A percentile compares a stretch with the other conserved stretches of the same genome.
Evolutionary conservation across 2,888 invertebrate species (phyloP).

Genomic region (Pseudococcus jackbeardsleyi): DNA sequence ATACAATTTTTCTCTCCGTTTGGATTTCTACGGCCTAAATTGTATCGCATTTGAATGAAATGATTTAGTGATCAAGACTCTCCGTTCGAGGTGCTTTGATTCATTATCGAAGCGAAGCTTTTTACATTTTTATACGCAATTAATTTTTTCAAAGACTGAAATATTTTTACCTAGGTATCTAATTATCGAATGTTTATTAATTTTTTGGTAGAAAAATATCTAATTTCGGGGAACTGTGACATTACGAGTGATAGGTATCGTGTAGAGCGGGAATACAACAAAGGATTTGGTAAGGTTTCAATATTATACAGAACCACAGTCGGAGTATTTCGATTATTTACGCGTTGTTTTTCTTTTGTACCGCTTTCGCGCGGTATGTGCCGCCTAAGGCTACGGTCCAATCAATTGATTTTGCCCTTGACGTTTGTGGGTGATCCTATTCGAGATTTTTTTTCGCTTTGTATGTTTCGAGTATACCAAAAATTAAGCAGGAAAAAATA

Average conservation of each 20-base stretch:
- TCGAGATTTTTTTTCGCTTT: neutral
- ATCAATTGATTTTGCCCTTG: slow-evolving; percentile 53
- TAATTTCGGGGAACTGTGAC: neutral
- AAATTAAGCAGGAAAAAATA: neutral
- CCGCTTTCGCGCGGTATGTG: slow-evolving; percentile 44
- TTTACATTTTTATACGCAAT: slow-evolving; percentile 37
- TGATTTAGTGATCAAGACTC: slow-evolving; percentile 9
- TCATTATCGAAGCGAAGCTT: neutral
- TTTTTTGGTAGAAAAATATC: neutral
- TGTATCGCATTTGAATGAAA: neutral
- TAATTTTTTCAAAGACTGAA: slow-evolving; percentile 39
- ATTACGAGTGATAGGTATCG: neutral
- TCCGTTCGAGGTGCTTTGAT: neutral
- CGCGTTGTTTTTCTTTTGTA: slow-evolving; percentile 41
- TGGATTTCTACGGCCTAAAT: slow-evolving; percentile 21
- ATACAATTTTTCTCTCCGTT: neutral
- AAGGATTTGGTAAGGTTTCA: neutral
- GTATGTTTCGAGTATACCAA: neutral
- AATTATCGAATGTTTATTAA: slow-evolving; percentile 23
- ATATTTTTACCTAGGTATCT: slow-evolving; percentile 22
- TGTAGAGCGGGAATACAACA: slow-evolving; percentile 21
- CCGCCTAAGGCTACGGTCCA: slow-evolving; percentile 37
- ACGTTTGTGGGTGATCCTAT: slow-evolving; percentile 54
- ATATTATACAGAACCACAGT: slow-evolving; percentile 19
- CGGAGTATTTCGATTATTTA: slow-evolving; percentile 47